A percentile compares a stretch with the other conserved stretches of the same genome.
Conservation (phyloP, 1,140 invertebrate species). For the Papilio xuthus region DNA sequence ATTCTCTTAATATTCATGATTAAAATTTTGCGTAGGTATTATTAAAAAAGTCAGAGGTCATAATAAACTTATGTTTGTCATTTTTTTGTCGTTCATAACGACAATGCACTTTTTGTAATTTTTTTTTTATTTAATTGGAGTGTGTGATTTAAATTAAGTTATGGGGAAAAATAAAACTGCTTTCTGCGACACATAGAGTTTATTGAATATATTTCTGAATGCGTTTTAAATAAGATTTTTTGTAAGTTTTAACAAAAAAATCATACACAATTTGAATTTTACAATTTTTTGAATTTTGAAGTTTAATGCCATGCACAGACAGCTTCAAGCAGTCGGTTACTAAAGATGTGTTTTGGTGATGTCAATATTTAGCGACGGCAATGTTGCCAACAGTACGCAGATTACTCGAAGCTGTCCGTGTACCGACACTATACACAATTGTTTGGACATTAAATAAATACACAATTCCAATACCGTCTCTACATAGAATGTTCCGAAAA, state of each 20-base stretch:
- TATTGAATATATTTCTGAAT: background rate
- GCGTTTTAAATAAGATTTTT: background rate
- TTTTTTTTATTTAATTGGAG: background rate
- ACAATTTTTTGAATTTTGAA: too few species aligned
- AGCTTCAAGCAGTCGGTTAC: background rate
- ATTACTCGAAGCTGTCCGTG: background rate
- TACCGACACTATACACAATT: too few species aligned
- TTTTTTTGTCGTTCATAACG: too few species aligned
- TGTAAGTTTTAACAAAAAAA: too few species aligned
- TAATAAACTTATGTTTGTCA: too few species aligned
- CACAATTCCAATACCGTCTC: too few species aligned
- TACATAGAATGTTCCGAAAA: too few species aligned
- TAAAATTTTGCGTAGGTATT: too few species aligned
- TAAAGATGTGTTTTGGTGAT: background rate
- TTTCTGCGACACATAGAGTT: conserved; percentile 1
- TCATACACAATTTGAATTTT: too few species aligned
- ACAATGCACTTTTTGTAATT: background rate
- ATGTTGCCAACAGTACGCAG: background rate
- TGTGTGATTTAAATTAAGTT: background rate
- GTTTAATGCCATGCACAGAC: background rate
- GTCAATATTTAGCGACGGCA: background rate
- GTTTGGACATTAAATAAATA: too few species aligned
- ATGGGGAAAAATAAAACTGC: background rate
- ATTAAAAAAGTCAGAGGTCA: too few species aligned
- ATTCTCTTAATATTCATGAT: too few species aligned